These are phyloP conservation scores for Meteorus sp. DNA, from an alignment of 1,140 invertebrate species.

Conservation along the genomic window DNA sequence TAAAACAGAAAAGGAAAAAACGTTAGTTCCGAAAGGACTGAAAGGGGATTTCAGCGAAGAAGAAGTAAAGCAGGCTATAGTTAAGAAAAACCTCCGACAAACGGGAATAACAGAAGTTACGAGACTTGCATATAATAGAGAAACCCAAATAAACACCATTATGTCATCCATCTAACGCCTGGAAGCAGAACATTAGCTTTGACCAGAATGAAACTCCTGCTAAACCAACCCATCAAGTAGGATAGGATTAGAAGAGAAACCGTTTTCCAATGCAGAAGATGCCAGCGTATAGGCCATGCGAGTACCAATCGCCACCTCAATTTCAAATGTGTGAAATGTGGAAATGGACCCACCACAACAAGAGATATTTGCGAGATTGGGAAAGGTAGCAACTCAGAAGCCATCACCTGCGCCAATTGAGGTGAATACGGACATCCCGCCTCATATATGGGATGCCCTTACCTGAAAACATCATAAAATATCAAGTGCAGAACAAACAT, in stretches of 20 bases:
- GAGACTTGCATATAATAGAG: background rate
- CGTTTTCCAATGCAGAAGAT: constrained; percentile 26
- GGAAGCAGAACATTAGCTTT: background rate
- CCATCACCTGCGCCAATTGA: background rate
- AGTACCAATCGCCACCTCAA: constrained; percentile 21
- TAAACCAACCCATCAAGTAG: constrained; percentile 20
- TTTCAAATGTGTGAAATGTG: constrained; percentile 29
- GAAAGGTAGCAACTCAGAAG: background rate
- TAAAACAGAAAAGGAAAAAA: constrained; percentile 6
- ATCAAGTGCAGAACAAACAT: constrained; percentile 14
- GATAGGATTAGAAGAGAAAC: constrained; percentile 15
- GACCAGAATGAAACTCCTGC: constrained; percentile 4
- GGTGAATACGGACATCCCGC: background rate
- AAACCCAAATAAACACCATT: background rate
- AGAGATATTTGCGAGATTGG: background rate
- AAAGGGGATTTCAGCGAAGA: background rate
- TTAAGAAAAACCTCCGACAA: background rate
- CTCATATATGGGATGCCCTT: background rate
- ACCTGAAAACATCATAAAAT: background rate
- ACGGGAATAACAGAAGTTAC: background rate
- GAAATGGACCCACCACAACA: background rate
- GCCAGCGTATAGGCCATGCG: constrained; percentile 27
- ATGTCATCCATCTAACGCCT: background rate
- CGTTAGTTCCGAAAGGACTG: constrained; percentile 3
- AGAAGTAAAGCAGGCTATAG: background rate